Evolutionary conservation across 1,140 invertebrate species (phyloP), one percentile per base, ranked within the genome.

Genomic region (Leptinotarsa defecta): DNA sequence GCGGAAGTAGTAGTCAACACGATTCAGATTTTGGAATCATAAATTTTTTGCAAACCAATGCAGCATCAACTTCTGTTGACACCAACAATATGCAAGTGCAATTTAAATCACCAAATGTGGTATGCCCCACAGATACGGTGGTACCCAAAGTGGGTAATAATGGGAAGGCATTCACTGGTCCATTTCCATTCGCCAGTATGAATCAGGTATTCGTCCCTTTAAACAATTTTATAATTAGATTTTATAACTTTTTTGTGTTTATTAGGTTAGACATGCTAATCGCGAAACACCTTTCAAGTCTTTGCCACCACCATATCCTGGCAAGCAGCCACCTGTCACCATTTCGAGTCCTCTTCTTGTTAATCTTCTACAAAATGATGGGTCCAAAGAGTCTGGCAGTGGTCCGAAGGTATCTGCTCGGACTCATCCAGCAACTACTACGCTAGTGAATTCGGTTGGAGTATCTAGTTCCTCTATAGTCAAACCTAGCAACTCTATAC

Each of bases 181-280:
- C 91, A 80, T 96, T 93, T 86, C 94, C 95, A 19, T 96, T 95
- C 84, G 92, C 94, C 78, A 95, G 94, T 85, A 96, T 96, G 94
- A 94, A 94, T 70, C 94, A 96, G 83, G 94, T 71, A 71, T 48
- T 24, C 13, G 19, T 68, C 6, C 34, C 6, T 68, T 34, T 48
- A 49, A 48, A 13, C 19, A 15, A 81, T 84, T 34, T 82, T 83
- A 11, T 82, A 81, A 19, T 34, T 8, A 69, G 24, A 15, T 4
- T 20, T 27, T 15, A 13, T 27, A 24, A 15, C 19, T 65, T 65
- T 65, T 24, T 65, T 15, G 49, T 63, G 22, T 73, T 48, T 57
- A 57, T 19, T 61, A 63, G 73, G 67, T 65, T n/a, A 69, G 64
- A 13, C 71, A 73, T 49, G 64, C 34, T 65, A 73, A 73, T 19